These are phyloP conservation scores for Dicentrarchus labrax DNA, from an alignment of 2,113 vertebrate genomes.

Conservation along the genomic window DNA sequence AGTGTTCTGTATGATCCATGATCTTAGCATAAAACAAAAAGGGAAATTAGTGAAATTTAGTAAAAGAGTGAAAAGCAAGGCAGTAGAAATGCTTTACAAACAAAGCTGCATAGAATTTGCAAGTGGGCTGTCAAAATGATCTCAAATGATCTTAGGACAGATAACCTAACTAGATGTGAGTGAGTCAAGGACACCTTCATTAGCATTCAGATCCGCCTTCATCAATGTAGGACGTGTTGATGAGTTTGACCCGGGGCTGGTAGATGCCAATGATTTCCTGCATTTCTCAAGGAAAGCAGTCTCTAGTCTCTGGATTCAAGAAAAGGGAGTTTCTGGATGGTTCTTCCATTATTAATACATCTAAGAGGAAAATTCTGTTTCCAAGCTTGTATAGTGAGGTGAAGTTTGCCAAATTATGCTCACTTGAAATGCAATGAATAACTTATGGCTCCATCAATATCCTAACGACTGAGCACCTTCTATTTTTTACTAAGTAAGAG, in stretches of 20 bases:
- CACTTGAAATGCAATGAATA: conserved; percentile 68
- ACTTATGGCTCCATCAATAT: conserved; percentile 54
- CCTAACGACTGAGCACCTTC: not conserved
- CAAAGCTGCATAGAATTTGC: conserved; percentile 76
- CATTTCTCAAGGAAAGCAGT: conserved; percentile 66
- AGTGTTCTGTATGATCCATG: not conserved
- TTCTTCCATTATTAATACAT: conserved; percentile 78
- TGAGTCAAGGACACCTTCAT: conserved; percentile 74
- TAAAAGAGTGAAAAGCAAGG: conserved; percentile 35
- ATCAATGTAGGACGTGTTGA: conserved; percentile 71
- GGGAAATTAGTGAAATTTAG: conserved; percentile 82
- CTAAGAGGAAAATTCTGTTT: conserved; percentile 78
- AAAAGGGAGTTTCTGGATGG: conserved; percentile 52
- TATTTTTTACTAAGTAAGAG: not conserved
- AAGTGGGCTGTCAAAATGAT: conserved; percentile 18
- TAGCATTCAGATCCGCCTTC: conserved; percentile 69
- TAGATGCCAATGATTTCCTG: conserved; percentile 69
- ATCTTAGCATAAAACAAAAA: conserved; percentile 34
- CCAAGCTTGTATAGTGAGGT: conserved; percentile 45
- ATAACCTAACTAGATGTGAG: conserved; percentile 53
- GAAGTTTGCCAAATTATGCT: conserved; percentile 59
- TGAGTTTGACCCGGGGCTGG: conserved; percentile 78
- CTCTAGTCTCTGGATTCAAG: conserved; percentile 48
- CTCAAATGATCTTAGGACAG: conserved; percentile 55
- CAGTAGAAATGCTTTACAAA: conserved; percentile 60